These are phyloP conservation scores for Pithys albifrons DNA, from an alignment of 2,113 vertebrate species.

Conservation along the genomic window DNA sequence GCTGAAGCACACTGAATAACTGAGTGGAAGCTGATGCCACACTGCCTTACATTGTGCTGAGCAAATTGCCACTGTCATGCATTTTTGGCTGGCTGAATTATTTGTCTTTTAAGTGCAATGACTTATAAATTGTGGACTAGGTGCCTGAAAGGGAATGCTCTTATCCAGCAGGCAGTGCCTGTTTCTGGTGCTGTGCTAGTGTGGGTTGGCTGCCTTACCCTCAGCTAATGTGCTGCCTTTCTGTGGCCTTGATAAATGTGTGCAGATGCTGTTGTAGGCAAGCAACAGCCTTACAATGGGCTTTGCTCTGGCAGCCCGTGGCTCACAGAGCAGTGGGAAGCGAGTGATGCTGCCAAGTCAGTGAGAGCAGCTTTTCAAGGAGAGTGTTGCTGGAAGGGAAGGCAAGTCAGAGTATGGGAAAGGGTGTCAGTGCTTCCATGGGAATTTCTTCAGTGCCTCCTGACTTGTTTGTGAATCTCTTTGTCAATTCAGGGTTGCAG, in stretches of 20 bases:
- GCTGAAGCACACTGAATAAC: background rate
- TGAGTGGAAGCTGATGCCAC: background rate
- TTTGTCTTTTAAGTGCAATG: slow-evolving; percentile 4
- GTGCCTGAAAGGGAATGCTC: background rate
- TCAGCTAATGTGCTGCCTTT: background rate
- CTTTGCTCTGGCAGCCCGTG: background rate
- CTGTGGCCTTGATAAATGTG: background rate
- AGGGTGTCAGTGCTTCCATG: background rate
- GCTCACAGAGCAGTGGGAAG: slow-evolving; percentile 19
- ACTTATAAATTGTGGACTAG: background rate
- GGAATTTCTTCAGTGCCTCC: background rate
- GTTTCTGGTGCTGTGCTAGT: background rate
- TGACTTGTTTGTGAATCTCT: slow-evolving; percentile 11
- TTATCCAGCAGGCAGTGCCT: background rate
- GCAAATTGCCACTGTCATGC: background rate
- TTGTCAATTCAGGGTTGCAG: slow-evolving; percentile 81
- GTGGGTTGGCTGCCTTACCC: slow-evolving; percentile 18
- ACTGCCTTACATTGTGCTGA: background rate
- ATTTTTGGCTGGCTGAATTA: background rate
- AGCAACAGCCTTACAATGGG: slow-evolving; percentile 38
- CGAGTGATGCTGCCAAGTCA: background rate
- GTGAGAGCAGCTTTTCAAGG: background rate
- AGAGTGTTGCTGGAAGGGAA: background rate
- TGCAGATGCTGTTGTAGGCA: slow-evolving; percentile 36
- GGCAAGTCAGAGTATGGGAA: background rate